Evolutionary conservation across 1,140 invertebrate species (phyloP).

Genomic region (Sitobion miscanthi): DNA sequence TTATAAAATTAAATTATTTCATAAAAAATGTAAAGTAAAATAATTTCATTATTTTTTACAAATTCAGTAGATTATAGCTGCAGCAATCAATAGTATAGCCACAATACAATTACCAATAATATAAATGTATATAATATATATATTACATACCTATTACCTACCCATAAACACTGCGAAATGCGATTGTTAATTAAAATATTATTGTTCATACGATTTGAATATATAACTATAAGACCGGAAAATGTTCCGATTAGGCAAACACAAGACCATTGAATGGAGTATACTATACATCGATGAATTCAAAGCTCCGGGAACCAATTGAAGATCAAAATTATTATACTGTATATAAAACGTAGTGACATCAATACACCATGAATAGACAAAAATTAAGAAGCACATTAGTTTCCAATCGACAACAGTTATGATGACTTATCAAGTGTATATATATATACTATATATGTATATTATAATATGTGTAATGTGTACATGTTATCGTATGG

Average conservation of each 20-base stretch:
- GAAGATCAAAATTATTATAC: slow-evolving; percentile 21
- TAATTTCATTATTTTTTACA: neutral
- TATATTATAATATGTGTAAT: neutral
- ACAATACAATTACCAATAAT: neutral
- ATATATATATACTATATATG: neutral
- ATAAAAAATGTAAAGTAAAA: neutral
- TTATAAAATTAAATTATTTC: neutral
- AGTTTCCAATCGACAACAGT: slow-evolving; percentile 4
- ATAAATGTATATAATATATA: too few relatives aligned
- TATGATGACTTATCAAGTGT: neutral
- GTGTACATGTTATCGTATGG: neutral
- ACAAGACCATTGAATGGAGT: neutral
- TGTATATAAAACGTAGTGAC: neutral
- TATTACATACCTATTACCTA: neutral
- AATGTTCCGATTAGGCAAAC: neutral
- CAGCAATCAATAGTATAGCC: neutral
- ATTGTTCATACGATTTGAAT: neutral
- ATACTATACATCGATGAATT: slow-evolving; percentile 6
- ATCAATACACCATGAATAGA: slow-evolving; percentile 30
- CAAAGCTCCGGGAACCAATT: neutral
- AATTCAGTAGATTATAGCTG: too few relatives aligned
- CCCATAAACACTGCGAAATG: neutral
- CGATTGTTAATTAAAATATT: slow-evolving; percentile 6
- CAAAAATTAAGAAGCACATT: neutral
- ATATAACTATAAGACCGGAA: neutral